phyloP scores from a whole-genome alignment of 2,113 vertebrate genomes.

The Ceratotherium simum region DNA sequence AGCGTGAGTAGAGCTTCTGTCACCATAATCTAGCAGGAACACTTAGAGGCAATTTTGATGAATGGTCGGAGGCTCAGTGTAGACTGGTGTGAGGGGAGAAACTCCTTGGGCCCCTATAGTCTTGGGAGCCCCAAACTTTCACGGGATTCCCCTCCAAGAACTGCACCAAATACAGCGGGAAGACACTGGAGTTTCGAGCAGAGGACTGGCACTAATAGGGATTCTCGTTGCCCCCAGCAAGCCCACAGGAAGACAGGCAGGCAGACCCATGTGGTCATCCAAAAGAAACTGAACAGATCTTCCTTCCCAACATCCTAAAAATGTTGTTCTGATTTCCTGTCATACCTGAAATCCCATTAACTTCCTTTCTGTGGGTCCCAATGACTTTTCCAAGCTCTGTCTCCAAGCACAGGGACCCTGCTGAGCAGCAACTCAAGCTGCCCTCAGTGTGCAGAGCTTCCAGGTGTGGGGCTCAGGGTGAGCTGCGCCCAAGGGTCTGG shows the following conservation, averaged over 20 bases:
- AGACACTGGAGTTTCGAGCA: background rate
- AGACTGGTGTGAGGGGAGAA: background rate
- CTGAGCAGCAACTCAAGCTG: background rate
- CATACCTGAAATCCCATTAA: background rate
- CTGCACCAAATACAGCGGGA: background rate
- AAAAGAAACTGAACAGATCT: background rate
- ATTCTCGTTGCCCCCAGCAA: no score
- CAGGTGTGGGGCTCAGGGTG: background rate
- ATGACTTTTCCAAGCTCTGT: background rate
- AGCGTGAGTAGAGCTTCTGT: background rate
- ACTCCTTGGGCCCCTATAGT: background rate
- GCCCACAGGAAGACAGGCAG: background rate
- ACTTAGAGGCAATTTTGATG: background rate
- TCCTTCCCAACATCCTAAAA: background rate
- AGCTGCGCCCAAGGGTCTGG: background rate
- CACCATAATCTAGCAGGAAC: background rate
- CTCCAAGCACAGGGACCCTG: fast-evolving
- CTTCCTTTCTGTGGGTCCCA: background rate
- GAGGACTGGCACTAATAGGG: background rate
- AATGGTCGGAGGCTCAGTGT: background rate
- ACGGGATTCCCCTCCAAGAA: background rate
- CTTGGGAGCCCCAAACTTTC: background rate
- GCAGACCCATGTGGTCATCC: background rate
- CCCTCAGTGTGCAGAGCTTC: background rate
- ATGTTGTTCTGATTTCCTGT: background rate